Conservation (phyloP, 92 coral and sea anemone genomes). For the Phenganax stokvisi region DNA sequence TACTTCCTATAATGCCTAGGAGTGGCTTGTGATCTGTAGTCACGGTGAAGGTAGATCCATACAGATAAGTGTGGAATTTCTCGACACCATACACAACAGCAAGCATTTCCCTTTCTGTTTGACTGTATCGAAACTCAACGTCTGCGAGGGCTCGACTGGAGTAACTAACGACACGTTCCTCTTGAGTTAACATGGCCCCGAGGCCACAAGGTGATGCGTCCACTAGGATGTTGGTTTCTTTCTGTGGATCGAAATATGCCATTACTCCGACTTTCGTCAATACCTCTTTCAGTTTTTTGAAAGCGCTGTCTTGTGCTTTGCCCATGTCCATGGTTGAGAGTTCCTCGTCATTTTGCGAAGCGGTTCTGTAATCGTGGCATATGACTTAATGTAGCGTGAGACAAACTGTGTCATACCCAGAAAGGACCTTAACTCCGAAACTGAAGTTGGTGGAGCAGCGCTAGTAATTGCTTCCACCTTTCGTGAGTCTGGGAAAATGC, state of each 20-base stretch:
- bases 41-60: conserved; percentile 47
- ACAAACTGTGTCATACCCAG: no score
- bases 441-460: no score
- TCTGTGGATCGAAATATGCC: conserved; percentile 52
- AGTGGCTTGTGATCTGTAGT: conserved; percentile 64
- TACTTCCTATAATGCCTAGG: conserved; percentile 45
- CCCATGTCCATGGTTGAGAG: no score
- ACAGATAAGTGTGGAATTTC: conserved; percentile 48
- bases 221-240: conserved; percentile 46
- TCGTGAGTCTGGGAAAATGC: no score
- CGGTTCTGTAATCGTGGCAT: no score
- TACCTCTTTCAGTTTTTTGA: conserved; percentile 46
- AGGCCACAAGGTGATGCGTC: conserved; percentile 58
- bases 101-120: conserved; percentile 52
- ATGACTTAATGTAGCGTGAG: no score
- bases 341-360: no score
- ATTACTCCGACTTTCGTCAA: conserved; percentile 50
- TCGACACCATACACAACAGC: conserved; percentile 60
- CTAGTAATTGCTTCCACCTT: no score
- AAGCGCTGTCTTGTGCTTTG: no score
- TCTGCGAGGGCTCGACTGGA: conserved; percentile 54
- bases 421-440: no score
- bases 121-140: conserved; percentile 44
- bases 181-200: conserved; percentile 47
- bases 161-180: conserved; percentile 47